phyloP scores from a whole-genome alignment of 2,888 invertebrate species.

The Elysia crispata region DNA sequence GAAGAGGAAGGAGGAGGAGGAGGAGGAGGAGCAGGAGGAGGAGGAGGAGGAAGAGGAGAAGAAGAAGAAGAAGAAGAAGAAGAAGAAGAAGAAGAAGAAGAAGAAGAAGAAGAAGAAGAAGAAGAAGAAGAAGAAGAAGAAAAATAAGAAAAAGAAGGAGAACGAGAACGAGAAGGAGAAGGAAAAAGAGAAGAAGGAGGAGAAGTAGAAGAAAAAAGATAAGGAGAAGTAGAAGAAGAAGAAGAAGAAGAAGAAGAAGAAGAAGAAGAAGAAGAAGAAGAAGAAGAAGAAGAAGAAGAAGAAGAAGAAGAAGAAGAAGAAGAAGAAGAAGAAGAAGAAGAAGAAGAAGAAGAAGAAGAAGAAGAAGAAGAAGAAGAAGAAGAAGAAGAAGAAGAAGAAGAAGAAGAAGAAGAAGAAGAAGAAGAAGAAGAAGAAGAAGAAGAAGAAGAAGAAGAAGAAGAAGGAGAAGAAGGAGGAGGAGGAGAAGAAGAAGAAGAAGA shows the following conservation, averaged over 20 bases:
- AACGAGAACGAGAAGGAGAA: not conserved
- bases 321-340: not conserved
- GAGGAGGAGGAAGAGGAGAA: not conserved
- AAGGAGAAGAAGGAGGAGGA: no score
- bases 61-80: constrained; percentile 1
- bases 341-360: no score
- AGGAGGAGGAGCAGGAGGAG: no score
- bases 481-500: not conserved
- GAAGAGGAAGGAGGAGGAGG: constrained; percentile 2
- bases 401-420: no score
- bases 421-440: not conserved
- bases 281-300: not conserved
- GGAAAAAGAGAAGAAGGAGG: not conserved
- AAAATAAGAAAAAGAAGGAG: not conserved
- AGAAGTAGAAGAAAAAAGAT: no score
- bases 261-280: not conserved
- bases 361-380: no score
- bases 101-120: constrained; percentile 1
- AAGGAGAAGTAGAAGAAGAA: not conserved
- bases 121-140: constrained; percentile 1
- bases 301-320: not conserved
- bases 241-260: not conserved
- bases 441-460: no score
- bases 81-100: not conserved
- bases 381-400: no score